phyloP scores from a whole-genome alignment of 2,797 vertebrate genomes.

The Staurois parvus region DNA sequence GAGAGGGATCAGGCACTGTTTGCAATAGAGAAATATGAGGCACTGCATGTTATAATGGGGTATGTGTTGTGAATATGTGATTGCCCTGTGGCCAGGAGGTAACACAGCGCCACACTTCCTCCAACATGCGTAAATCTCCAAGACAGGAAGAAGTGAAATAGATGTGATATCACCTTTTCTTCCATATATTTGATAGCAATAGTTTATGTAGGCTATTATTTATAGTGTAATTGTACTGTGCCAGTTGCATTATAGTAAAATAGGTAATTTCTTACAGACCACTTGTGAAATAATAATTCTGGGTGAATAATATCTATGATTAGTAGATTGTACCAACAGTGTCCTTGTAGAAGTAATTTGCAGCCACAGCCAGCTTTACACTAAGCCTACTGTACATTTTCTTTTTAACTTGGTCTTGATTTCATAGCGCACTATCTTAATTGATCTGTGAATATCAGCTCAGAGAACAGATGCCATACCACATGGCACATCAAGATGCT shows the following conservation, averaged over 20 bases:
- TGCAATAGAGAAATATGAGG: too few relatives aligned
- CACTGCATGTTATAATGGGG: too few relatives aligned
- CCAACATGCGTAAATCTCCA: too few relatives aligned
- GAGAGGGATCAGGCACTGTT: too few relatives aligned
- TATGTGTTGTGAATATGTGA: too few relatives aligned
- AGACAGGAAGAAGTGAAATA: too few relatives aligned
- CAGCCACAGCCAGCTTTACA: constrained; percentile 2
- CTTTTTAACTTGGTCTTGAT: constrained; percentile 47
- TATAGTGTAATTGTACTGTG: not conserved
- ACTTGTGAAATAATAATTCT: not conserved
- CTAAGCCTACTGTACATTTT: constrained; percentile 39
- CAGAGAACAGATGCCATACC: constrained; percentile 52
- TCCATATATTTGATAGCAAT: not conserved
- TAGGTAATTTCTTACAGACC: not conserved
- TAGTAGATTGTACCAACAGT: not conserved
- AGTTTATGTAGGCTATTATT: not conserved
- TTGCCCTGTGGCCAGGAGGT: too few relatives aligned
- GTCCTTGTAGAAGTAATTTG: constrained; percentile 15
- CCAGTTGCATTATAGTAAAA: not conserved
- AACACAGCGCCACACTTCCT: not conserved
- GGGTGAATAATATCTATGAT: not conserved
- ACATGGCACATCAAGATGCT: constrained; percentile 58
- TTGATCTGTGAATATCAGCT: constrained; percentile 52
- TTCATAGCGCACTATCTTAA: constrained; percentile 48
- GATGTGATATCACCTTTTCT: not conserved